Conservation (phyloP, 2,888 invertebrate genomes). For the Meandrusa payeni region DNA sequence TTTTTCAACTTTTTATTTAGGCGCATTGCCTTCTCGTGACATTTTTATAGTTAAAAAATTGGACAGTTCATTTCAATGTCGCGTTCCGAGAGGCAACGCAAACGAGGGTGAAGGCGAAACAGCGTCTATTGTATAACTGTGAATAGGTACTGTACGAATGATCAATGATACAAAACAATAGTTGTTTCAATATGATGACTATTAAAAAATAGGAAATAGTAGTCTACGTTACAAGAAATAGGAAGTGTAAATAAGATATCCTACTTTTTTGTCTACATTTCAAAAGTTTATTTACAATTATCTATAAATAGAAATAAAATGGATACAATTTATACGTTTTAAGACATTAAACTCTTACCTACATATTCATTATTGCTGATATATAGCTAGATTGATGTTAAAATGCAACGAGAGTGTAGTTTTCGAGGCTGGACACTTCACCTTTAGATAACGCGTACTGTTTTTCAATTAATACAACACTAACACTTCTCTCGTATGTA, state of each 20-base stretch:
- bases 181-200: slow-evolving; percentile 3
- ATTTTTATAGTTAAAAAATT: slow-evolving; percentile 31
- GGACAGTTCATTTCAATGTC: slow-evolving; percentile 43
- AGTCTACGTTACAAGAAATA: slow-evolving; percentile 1
- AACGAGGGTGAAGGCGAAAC: slow-evolving; percentile 44
- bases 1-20: slow-evolving; percentile 30
- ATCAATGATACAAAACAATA: slow-evolving; percentile 27
- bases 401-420: slow-evolving; percentile 33
- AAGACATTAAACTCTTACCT: not conserved
- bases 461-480: not conserved
- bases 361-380: not conserved
- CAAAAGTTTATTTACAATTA: too few relatives aligned
- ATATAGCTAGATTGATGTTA: too few relatives aligned
- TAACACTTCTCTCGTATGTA: not conserved
- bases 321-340: too few relatives aligned
- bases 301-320: too few relatives aligned
- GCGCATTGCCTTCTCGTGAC: slow-evolving; percentile 35
- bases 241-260: slow-evolving; percentile 12
- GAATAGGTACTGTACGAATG: slow-evolving; percentile 19
- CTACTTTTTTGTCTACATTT: too few relatives aligned
- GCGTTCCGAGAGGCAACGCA: slow-evolving; percentile 31
- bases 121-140: slow-evolving; percentile 32
- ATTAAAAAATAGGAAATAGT: slow-evolving; percentile 23
- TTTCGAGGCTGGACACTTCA: slow-evolving; percentile 52
- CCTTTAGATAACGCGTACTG: slow-evolving; percentile 48